phyloP scores from a whole-genome alignment of 2,113 vertebrate species.

The Tonatia bakeri region DNA sequence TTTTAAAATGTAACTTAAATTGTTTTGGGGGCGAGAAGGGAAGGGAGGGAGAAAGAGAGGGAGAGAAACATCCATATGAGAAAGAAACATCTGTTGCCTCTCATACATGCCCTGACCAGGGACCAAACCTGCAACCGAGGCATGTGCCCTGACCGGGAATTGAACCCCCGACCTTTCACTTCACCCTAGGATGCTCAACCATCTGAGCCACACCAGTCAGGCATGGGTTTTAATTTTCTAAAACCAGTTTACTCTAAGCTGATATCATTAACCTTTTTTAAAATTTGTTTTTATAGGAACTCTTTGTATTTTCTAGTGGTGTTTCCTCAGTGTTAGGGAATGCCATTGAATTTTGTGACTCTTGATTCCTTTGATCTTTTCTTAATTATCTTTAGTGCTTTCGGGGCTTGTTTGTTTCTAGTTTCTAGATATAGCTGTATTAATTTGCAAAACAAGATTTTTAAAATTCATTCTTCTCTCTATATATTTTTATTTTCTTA shows the following conservation, averaged over 20 bases:
- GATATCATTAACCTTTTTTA: background rate
- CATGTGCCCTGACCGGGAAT: too few relatives aligned
- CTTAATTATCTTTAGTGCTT: background rate
- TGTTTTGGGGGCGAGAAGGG: too few relatives aligned
- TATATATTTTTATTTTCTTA: background rate
- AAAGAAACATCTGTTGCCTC: too few relatives aligned
- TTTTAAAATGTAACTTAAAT: background rate
- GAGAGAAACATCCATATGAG: too few relatives aligned
- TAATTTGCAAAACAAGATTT: constrained; percentile 23
- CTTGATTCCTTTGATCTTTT: background rate
- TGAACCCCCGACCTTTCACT: too few relatives aligned
- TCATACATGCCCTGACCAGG: too few relatives aligned
- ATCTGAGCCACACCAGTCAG: too few relatives aligned
- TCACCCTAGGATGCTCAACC: too few relatives aligned
- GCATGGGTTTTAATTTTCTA: background rate
- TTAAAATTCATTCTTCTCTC: background rate
- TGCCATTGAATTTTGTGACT: background rate
- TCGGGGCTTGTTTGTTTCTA: background rate
- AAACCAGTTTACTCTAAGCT: background rate
- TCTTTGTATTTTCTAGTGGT: background rate
- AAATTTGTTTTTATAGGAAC: background rate
- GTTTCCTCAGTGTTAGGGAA: background rate
- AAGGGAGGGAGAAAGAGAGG: too few relatives aligned
- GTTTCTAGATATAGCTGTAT: background rate
- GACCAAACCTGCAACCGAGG: too few relatives aligned